Evolutionary conservation across 92 coral and sea anemone genomes (phyloP), one percentile per base, ranked within the genome.

Genomic region (Virgularia gustaviana): DNA sequence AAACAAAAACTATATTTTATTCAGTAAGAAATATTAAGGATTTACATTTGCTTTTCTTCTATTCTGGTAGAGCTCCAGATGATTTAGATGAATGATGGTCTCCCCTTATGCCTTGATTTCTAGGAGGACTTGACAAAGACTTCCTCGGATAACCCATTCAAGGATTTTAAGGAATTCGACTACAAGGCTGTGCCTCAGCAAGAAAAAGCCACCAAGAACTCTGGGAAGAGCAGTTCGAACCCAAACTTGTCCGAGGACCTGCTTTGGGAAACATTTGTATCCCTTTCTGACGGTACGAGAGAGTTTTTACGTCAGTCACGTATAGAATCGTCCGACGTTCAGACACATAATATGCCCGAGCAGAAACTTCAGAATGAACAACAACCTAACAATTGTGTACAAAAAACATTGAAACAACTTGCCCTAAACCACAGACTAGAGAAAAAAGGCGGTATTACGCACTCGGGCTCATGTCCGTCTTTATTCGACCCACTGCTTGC

Each of bases 401-500:
- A 47, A 67, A 67, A 67, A 59, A 67, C 74, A 33, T 59, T 67
- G 7, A 18, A 27, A 36, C 58, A 67, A 25, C 31, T 67, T 8
- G 74, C 74, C 12, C 19, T 67, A 34, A 43, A 67, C 9, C 74
- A 67, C 10, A 67, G 33, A 36, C 16, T n/a, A 29, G 42, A 49
- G 10, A 65, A 42, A 34, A 30, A 30, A 8, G 23, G 25, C 24
- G 56, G 7, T 16, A 24, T 67, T n/a, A 28, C 74, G 13, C 74
- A 45, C 33, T 31, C 74, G 58, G 51, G 38, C 29, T 67, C 74
- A 8, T 51, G 20, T 6, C 74, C 74, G 33, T 45, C 74, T 33
- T 47, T 67, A 59, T 49, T 67, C 28, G 74, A 45, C 35, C 59
- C 74, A 12, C 27, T 23, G 31, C n/a, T n/a, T n/a, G 59, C 74